Percentiles rank a stretch among this genome's conserved stretches.
Evolutionary conservation across 2,113 vertebrate species (phyloP).

Genomic region (Rostratula benghalensis): DNA sequence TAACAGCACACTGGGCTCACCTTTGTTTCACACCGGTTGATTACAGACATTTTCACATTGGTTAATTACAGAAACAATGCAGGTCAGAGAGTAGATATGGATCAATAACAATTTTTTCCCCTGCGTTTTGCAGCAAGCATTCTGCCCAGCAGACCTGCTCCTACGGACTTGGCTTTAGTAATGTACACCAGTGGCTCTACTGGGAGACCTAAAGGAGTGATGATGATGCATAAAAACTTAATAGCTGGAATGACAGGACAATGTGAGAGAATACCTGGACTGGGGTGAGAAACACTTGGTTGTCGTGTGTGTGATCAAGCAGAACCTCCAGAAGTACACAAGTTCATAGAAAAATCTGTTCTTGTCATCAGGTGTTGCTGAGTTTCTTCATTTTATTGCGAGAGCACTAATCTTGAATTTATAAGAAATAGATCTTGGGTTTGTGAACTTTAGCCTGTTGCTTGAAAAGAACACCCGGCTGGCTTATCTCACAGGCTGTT

Average conservation of each 20-base stretch:
- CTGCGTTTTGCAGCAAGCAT: slow-evolving; percentile 70
- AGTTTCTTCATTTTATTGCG: neutral
- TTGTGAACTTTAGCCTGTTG: neutral
- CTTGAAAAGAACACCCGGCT: neutral
- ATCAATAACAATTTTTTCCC: neutral
- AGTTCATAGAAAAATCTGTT: neutral
- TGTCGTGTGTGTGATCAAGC: neutral
- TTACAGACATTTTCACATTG: too few relatives aligned
- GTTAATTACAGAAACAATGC: neutral
- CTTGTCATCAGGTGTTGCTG: neutral
- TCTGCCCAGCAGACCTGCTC: slow-evolving; percentile 77
- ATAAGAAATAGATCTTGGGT: neutral
- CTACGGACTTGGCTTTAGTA: slow-evolving; percentile 90
- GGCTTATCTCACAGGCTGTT: neutral
- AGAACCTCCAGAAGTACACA: neutral
- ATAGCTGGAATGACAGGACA: slow-evolving; percentile 97
- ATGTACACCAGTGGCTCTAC: slow-evolving; percentile 99
- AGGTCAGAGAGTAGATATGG: neutral
- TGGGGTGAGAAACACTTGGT: slow-evolving; percentile 83
- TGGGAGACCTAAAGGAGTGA: slow-evolving; percentile 94
- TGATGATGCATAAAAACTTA: slow-evolving; percentile 93
- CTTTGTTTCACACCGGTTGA: neutral
- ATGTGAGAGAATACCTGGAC: slow-evolving; percentile 92
- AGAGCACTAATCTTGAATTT: neutral
- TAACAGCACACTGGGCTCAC: neutral